Evolutionary conservation across 2,113 vertebrate species (phyloP), one percentile per base, ranked within the genome.

Genomic region (Corythornis vintsioides): DNA sequence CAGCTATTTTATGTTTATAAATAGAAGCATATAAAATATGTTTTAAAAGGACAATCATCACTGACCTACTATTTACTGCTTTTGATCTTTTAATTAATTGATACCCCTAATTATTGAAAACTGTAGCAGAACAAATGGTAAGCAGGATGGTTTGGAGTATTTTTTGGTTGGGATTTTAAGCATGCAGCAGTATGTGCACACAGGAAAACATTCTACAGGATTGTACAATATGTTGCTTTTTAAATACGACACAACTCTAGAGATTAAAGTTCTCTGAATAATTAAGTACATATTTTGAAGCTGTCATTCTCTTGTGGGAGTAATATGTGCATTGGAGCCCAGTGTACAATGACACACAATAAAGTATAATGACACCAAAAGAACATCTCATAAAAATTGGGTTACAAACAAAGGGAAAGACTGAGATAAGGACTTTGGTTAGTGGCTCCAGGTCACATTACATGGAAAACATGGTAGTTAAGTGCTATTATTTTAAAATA

Each of bases 71-170:
- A 83, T 64, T 80, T 74, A 66, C 10, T 25, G 52, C 72, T 87
- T 94, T 93, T 93, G 89, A 94, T 95, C 67, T 87, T 93, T 74
- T 74, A 95, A 91, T 91, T 88, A 92, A 52, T 83, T 89, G 29
- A 88, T 89, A 35, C 9, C 40, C 11, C 6, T 91, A 86, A 85
- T 92, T 94, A 89, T 13, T 63, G 57, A 93, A 90, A 95, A 74
- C 17, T 67, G 56, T 69, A 80, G 26, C 52, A 71, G 56, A 95
- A 87, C 26, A 83, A 95, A 90, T 80, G 17, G 15, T 74, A 83
- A 96, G 77, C 60, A 63, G 11, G 31, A 74, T 90, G 28, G 9
- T 74, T 53, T 74, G 42, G 60, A 76, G 43, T 48, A 40, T 50
- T 91, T 83, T 77, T 79, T 83, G 24, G 16, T 73, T 63, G 70